Evolutionary conservation across 2,113 vertebrate genomes (phyloP), one percentile per base, ranked within the genome.

Genomic region (Odobenus rosmarus): DNA sequence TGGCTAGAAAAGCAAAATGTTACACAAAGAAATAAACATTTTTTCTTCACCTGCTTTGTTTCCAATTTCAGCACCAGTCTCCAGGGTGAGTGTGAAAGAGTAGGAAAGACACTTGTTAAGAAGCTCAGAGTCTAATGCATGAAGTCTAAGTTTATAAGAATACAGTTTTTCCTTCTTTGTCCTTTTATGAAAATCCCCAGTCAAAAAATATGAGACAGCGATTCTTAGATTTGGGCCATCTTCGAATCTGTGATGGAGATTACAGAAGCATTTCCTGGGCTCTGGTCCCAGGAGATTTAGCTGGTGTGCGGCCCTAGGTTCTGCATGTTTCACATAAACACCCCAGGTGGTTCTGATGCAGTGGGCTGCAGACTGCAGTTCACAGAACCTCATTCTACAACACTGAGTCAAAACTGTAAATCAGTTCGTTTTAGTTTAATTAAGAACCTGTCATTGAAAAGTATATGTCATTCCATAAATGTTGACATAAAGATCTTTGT

Each of bases 1-100:
- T 96, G 74, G 57, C 84, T 85, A 61, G 85, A 92, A 94, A 96
- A 95, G 64, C 33, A 81, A 77, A 88, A 76, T n/a, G 7, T 77
- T 77, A 76, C 84, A 96, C 28, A 93, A 92, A 95, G 81, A 86
- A 86, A 53, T 57, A 89, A 88, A 82, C 67, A 2, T 12, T 28
- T 94, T 42, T 31, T 28, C 74, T 87, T 74, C 23, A 4, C 5
- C 26, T 77, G 18, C 59, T 49, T 90, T 69, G 23, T 82, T 57
- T 96, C 21, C 19, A 13, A 6, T 81, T 91, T 92, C 83, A 77
- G 24, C 14, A 26, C 13, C 33, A 46, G 28, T 28, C n/a, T 31
- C 51, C 28, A 21, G 13, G 61, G 69, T 7, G 21, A 57, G 26
- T 19, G 10, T 26, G 6, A 26, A 31, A 82, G 51, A 33, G 19